phyloP scores from a whole-genome alignment of 2,797 vertebrate genomes.

The Melopsittacus undulatus region DNA sequence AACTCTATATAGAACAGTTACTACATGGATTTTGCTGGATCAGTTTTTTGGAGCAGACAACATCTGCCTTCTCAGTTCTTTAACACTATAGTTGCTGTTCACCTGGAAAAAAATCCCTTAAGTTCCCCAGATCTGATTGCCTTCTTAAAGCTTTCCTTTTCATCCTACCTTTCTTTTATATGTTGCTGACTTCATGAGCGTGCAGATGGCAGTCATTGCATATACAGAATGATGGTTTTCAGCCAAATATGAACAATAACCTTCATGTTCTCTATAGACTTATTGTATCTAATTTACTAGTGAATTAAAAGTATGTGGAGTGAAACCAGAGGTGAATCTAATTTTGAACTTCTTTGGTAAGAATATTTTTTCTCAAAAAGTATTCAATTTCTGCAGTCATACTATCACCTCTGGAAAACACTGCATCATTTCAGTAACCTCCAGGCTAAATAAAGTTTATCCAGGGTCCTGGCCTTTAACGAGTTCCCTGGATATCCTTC shows the following conservation, averaged over 20 bases:
- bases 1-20: neutral
- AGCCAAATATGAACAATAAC: accelerated
- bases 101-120: neutral
- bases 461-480: conserved; percentile 2
- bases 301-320: neutral
- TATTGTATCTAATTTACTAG: neutral
- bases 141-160: neutral
- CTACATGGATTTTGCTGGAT: accelerated
- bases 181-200: neutral
- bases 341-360: neutral
- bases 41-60: neutral
- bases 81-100: neutral
- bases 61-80: neutral
- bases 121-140: neutral
- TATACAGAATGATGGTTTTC: neutral
- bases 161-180: neutral
- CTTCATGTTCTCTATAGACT: neutral
- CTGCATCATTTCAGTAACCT: neutral
- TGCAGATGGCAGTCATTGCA: neutral
- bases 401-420: neutral
- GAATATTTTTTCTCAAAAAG: neutral
- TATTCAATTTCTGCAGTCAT: neutral
- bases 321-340: neutral
- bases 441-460: neutral
- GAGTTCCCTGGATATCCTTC: neutral